phyloP scores from a whole-genome alignment of 2,113 vertebrate genomes.

The Anthoscopus minutus region DNA sequence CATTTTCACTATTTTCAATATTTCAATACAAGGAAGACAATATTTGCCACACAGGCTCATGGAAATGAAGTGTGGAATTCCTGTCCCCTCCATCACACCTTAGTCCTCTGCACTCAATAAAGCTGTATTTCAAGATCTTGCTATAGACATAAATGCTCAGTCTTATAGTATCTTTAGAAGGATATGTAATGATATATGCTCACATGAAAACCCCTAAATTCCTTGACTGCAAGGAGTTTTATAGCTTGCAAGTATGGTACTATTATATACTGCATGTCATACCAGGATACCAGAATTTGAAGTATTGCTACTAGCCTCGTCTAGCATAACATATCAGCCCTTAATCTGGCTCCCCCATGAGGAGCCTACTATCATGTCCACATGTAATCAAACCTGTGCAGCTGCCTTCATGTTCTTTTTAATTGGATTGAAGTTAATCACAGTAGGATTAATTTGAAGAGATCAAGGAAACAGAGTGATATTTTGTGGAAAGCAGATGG shows the following conservation, averaged over 20 bases:
- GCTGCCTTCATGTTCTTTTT: constrained; percentile 46
- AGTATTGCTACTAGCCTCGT: background rate
- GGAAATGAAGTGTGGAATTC: background rate
- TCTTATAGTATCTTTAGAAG: background rate
- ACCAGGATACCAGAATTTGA: background rate
- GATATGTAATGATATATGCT: background rate
- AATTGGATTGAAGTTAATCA: constrained; percentile 66
- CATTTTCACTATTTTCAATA: too few species aligned
- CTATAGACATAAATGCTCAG: background rate
- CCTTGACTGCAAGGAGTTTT: background rate
- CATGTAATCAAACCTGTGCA: constrained; percentile 44
- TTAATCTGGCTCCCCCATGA: background rate
- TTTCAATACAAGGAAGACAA: background rate
- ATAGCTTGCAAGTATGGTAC: background rate
- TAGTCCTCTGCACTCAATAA: background rate
- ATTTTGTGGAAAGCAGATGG: constrained; percentile 46
- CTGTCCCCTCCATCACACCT: background rate
- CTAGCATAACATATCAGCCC: background rate
- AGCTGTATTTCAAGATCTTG: background rate
- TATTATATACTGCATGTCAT: background rate
- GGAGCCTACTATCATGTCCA: background rate
- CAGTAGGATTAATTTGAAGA: constrained; percentile 57
- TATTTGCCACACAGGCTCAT: background rate
- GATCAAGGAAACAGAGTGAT: constrained; percentile 46
- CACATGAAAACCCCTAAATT: background rate